Conservation (phyloP, 2,797 vertebrate species). For the Allobates femoralis region DNA sequence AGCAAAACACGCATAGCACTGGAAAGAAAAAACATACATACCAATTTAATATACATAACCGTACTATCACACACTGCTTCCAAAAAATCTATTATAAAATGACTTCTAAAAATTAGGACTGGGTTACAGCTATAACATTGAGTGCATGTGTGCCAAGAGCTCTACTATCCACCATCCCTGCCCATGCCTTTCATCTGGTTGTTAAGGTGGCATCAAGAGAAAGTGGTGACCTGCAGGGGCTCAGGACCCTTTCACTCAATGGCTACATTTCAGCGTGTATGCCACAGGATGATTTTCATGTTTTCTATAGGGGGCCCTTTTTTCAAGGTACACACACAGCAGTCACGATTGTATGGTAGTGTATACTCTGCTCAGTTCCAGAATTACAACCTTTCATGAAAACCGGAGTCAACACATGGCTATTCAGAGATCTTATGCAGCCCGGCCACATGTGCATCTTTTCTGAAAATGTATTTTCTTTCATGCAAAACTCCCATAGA, state of each 20-base stretch:
- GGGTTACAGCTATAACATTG: not conserved
- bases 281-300: not conserved
- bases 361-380: not conserved
- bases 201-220: not conserved
- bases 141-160: not conserved
- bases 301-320: no score
- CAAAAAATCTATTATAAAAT: no score
- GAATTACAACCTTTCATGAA: no score
- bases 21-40: conserved; percentile 55
- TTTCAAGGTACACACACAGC: not conserved
- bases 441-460: no score
- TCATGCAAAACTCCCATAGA: not conserved
- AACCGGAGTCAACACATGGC: no score
- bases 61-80: not conserved
- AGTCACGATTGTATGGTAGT: not conserved
- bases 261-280: not conserved
- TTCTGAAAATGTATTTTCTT: no score
- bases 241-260: not conserved
- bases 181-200: not conserved
- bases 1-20: conserved; percentile 97
- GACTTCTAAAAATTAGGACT: not conserved
- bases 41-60: not conserved
- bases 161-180: not conserved
- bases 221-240: not conserved
- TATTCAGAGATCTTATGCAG: no score